Percentiles rank a stretch among this genome's conserved stretches.
Conservation (phyloP, 2,797 vertebrate genomes). For the Rhinatrema bivittatum region DNA sequence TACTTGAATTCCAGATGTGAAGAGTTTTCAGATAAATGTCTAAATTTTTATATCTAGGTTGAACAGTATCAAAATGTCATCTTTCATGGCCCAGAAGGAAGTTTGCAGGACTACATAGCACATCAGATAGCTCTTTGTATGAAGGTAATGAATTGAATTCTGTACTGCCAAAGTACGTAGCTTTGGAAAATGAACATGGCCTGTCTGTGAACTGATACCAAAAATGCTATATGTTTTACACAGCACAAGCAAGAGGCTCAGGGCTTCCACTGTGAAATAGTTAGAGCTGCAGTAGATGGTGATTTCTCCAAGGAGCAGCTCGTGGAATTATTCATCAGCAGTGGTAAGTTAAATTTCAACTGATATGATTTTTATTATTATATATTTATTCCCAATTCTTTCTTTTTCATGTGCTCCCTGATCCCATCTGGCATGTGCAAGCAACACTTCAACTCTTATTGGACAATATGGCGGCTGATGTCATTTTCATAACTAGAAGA, state of each 20-base stretch:
- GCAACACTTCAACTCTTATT: no score
- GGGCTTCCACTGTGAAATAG: conserved; percentile 74
- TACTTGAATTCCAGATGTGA: no score
- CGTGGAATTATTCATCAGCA: conserved; percentile 78
- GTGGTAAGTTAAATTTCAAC: conserved; percentile 59
- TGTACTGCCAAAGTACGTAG: neutral
- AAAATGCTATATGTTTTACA: conserved; percentile 23
- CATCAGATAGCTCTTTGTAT: conserved; percentile 75
- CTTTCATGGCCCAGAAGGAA: conserved; percentile 89
- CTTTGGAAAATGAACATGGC: neutral
- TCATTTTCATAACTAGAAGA: no score
- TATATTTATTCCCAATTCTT: no score
- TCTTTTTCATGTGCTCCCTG: no score
- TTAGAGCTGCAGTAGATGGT: conserved; percentile 76
- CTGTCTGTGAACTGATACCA: conserved; percentile 11
- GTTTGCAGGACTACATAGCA: conserved; percentile 83
- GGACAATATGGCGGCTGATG: no score
- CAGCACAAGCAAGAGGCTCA: conserved; percentile 78
- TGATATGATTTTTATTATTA: neutral
- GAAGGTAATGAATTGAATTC: conserved; percentile 61
- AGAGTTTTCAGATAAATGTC: no score
- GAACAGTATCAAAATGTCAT: conserved; percentile 87
- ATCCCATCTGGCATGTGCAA: no score
- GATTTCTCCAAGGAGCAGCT: conserved; percentile 83
- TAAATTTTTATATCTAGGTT: no score